Evolutionary conservation across 2,113 vertebrate species (phyloP), one percentile per base, ranked within the genome.

Genomic region (Lucifuga dentata): DNA sequence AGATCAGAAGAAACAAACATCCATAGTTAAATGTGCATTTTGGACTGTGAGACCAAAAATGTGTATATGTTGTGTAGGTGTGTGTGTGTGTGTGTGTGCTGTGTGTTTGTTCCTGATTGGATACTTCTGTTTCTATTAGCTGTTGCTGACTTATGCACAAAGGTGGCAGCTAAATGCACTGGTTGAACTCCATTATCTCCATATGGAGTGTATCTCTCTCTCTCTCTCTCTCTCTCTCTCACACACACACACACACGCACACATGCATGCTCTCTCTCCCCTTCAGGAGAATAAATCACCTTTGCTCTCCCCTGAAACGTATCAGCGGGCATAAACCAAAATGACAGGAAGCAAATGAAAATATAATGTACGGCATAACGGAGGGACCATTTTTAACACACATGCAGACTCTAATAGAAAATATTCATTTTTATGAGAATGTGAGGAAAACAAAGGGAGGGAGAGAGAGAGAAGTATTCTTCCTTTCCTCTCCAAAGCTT

Each of bases 311-410:
- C 24, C 69, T 55, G 77, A 81, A 81, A 79, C 52, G 49, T 77
- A 81, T 85, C 84, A 78, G 66, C 74, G 75, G 72, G 49, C 60
- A 79, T 89, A 83, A 86, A 84, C 77, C 75, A 73, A 82, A 81
- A 65, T 81, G 86, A 86, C 86, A 80, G 76, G 67, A 71, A 68
- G 81, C 73, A 89, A 89, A 89, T 89, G 87, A 89, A 89, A 85
- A 89, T 76, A 85, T 85, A 88, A 88, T 33, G 19, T 85, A 85
- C 69, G 32, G 80, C 66, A 81, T 85, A 82, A 81, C 62, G 11
- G 38, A 81, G 79, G 82, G 69, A 75, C 72, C 73, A 86, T 81
- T 77, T 83, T 55, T 68, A 61, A 65, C 79, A 48, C 3, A 13
- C 78, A 75, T 72, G 77, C 77, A 73, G 75, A 81, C 67, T 58